These are phyloP conservation scores for Meriones unguiculatus DNA, from an alignment of 2,113 vertebrate species.

Conservation along the genomic window DNA sequence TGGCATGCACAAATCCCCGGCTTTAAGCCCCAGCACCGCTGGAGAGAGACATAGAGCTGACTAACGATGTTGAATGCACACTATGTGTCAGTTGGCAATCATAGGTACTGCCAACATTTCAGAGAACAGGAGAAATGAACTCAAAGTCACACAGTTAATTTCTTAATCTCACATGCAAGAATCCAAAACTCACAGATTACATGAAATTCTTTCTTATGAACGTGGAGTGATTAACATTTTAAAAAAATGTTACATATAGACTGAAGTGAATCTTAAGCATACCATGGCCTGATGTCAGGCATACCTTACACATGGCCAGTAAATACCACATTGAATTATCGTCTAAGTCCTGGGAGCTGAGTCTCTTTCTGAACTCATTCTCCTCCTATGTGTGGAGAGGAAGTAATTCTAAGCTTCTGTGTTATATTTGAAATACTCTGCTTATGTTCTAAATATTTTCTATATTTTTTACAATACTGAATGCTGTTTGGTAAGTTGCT, in stretches of 20 bases:
- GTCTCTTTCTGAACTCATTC: not conserved
- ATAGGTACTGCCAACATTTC: not conserved
- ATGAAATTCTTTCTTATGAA: not conserved
- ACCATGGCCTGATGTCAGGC: not conserved
- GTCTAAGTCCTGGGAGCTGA: not conserved
- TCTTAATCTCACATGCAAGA: not conserved
- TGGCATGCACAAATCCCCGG: not conserved
- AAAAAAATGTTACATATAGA: not conserved
- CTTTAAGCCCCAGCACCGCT: not conserved
- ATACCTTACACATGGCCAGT: not conserved
- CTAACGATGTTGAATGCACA: not conserved
- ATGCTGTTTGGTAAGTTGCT: not conserved
- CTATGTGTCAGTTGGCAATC: not conserved
- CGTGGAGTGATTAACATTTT: not conserved
- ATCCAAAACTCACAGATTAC: not conserved
- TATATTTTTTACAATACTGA: not conserved
- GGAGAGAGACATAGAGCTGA: not conserved
- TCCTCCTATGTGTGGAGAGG: not conserved
- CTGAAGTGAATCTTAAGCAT: not conserved
- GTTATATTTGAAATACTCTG: not conserved
- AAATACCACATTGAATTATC: not conserved
- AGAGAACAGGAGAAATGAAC: not conserved
- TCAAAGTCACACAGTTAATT: not conserved
- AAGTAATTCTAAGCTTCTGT: not conserved
- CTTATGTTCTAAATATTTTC: slow-evolving; percentile 17